These are phyloP conservation scores for Rousettus madagascariensis DNA, from an alignment of 2,797 vertebrate genomes.

Conservation along the genomic window DNA sequence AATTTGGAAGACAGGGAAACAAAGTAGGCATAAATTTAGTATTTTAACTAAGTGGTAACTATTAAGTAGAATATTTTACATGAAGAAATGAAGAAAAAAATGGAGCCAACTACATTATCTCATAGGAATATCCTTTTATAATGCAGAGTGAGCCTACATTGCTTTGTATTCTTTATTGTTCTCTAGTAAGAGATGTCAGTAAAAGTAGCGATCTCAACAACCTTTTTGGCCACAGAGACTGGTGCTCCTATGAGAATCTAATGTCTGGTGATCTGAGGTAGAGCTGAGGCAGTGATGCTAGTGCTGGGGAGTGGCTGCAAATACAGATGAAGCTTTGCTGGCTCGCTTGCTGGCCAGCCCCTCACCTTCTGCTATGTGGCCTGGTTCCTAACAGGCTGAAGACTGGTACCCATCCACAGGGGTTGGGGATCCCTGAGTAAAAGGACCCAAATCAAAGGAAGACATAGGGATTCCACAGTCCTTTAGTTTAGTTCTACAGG, in stretches of 20 bases:
- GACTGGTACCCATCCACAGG: too few species aligned
- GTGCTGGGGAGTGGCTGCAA: too few species aligned
- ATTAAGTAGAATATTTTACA: not conserved
- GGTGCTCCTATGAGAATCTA: too few species aligned
- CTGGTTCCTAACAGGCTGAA: too few species aligned
- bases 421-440: not conserved
- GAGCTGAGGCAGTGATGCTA: too few species aligned
- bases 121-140: not conserved
- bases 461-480: too few species aligned
- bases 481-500: not conserved
- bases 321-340: too few species aligned
- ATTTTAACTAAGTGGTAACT: not conserved
- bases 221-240: too few species aligned
- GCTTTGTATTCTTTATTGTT: not conserved
- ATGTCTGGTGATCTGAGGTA: too few species aligned
- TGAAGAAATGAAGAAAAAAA: not conserved
- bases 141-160: too few species aligned
- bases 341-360: too few species aligned
- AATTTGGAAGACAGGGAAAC: not conserved
- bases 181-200: not conserved
- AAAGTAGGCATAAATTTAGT: not conserved
- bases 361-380: too few species aligned
- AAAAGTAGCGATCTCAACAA: not conserved
- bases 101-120: not conserved
- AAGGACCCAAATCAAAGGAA: not conserved